These are phyloP conservation scores for Dascillus cervinus DNA, from an alignment of 2,888 invertebrate species.

Conservation along the genomic window DNA sequence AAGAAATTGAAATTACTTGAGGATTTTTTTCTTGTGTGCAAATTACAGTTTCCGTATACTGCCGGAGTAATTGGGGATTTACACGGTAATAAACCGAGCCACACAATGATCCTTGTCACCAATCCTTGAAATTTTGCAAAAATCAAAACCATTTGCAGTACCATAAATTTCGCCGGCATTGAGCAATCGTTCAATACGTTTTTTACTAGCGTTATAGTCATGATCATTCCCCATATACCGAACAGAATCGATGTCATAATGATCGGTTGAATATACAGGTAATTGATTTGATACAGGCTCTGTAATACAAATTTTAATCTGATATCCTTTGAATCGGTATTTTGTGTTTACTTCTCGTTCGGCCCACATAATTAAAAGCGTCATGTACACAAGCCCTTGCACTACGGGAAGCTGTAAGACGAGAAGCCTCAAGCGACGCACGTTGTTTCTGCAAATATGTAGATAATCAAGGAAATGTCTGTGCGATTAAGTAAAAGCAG, in stretches of 20 bases:
- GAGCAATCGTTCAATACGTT: conserved; percentile 39
- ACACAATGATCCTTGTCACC: conserved; percentile 49
- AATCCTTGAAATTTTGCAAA: conserved; percentile 62
- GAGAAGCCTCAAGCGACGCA: conserved; percentile 49
- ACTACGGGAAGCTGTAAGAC: conserved; percentile 64
- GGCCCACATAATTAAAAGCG: conserved; percentile 53
- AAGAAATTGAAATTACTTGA: conserved; percentile 23
- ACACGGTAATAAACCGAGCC: conserved; percentile 52
- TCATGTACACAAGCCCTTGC: conserved; percentile 55
- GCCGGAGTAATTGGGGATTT: conserved; percentile 56
- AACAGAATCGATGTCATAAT: conserved; percentile 57
- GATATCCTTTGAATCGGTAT: no score
- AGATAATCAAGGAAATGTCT: conserved; percentile 4
- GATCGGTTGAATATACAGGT: conserved; percentile 58
- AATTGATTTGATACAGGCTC: conserved; percentile 51
- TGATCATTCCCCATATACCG: conserved; percentile 62
- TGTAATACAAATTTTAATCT: conserved; percentile 27
- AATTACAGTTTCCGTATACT: conserved; percentile 60
- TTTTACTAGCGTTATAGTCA: conserved; percentile 52
- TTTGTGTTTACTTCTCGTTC: conserved; percentile 60
- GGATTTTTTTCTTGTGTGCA: conserved; percentile 39
- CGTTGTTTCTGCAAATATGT: conserved; percentile 46
- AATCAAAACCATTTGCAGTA: conserved; percentile 56
- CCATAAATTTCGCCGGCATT: conserved; percentile 47
- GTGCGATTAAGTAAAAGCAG: background rate